Evolutionary conservation across 2,113 vertebrate genomes (phyloP).

Genomic region (Fulmarus glacialis): DNA sequence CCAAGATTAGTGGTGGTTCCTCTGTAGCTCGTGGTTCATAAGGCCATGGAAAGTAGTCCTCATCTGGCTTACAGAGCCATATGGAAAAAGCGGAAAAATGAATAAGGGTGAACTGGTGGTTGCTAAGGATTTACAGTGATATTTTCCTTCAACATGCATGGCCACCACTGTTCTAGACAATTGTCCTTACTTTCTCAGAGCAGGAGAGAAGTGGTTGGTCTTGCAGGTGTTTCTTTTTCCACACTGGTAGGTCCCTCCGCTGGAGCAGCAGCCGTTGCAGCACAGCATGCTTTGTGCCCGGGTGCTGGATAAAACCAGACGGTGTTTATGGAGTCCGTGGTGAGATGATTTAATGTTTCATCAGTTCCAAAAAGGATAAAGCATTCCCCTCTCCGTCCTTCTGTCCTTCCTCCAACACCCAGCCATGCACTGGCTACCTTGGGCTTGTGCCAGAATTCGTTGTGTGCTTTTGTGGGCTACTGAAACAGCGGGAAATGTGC

Average conservation of each 20-base stretch:
- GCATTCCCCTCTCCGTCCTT: background rate
- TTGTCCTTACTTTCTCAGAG: background rate
- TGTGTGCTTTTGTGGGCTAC: background rate
- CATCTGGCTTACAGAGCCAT: background rate
- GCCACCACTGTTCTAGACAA: background rate
- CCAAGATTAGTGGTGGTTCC: background rate
- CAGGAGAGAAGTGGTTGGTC: background rate
- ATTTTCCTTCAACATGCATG: background rate
- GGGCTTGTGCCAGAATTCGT: background rate
- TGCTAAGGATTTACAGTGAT: background rate
- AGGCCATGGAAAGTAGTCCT: background rate
- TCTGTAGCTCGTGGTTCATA: background rate
- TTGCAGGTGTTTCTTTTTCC: background rate
- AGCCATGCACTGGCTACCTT: background rate
- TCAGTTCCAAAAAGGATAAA: background rate
- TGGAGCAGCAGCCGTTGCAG: background rate
- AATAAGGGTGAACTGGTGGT: background rate
- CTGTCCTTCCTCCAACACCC: background rate
- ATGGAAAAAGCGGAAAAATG: background rate
- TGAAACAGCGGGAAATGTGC: rapidly evolving
- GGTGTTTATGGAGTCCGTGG: background rate
- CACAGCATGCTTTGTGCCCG: background rate
- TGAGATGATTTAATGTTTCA: background rate
- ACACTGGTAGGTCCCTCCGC: background rate
- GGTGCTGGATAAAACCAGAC: background rate